These are phyloP conservation scores for Spea multiplicata DNA, from an alignment of 2,113 vertebrate species.

Conservation along the genomic window DNA sequence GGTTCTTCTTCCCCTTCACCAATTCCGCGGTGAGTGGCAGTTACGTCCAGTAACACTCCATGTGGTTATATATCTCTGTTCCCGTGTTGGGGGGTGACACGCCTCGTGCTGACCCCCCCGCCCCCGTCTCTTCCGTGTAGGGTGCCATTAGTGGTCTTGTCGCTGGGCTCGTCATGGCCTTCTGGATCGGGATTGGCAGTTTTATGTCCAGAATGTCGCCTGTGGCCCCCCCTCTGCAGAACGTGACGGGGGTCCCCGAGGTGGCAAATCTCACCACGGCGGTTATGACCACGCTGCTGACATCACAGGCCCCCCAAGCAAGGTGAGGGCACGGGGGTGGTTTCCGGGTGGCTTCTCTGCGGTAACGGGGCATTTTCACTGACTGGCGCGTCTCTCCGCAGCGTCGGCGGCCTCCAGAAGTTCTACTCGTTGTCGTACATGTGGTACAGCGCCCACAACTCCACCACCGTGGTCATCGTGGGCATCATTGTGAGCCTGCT, in stretches of 20 bases:
- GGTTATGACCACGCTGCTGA: constrained; percentile 60
- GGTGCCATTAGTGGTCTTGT: constrained; percentile 79
- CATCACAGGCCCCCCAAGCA: constrained; percentile 46
- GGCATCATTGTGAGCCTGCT: constrained; percentile 87
- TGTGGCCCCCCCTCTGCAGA: neutral
- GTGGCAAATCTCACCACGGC: constrained; percentile 63
- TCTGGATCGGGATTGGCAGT: constrained; percentile 90
- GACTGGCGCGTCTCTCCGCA: constrained; percentile 49
- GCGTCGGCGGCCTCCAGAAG: constrained; percentile 72
- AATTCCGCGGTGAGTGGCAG: constrained; percentile 79
- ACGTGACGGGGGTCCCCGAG: constrained; percentile 52
- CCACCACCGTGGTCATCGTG: constrained; percentile 84
- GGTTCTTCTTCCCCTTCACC: constrained; percentile 94
- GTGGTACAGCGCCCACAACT: constrained; percentile 97
- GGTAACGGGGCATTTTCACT: too few relatives aligned
- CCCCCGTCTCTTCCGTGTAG: constrained; percentile 53
- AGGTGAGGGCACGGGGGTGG: constrained; percentile 59
- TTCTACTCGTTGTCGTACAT: constrained; percentile 90
- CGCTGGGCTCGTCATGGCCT: constrained; percentile 84
- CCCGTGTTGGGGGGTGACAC: too few relatives aligned
- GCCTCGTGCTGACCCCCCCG: neutral
- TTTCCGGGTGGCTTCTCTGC: neutral
- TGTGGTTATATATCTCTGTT: too few relatives aligned
- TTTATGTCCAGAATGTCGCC: constrained; percentile 57
- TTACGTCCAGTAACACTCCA: neutral